These are phyloP conservation scores for Spilosoma lubricipeda DNA, from an alignment of 2,888 invertebrate genomes.

Conservation along the genomic window DNA sequence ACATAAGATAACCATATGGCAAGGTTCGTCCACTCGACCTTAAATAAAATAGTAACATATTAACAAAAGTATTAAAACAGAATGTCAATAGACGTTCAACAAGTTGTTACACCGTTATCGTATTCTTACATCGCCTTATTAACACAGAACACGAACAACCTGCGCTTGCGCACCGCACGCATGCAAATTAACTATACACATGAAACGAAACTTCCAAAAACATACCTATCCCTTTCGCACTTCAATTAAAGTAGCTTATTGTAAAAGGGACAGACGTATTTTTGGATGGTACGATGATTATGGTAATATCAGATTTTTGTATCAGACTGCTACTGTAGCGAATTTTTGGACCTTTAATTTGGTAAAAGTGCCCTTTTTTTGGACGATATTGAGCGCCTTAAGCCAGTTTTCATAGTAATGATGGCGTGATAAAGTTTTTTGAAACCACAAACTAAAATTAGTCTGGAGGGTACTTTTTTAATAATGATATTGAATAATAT, in stretches of 20 bases:
- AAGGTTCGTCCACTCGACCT: background rate
- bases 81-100: slow-evolving; percentile 55
- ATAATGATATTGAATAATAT: no score
- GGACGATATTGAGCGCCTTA: slow-evolving; percentile 29
- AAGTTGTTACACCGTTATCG: slow-evolving; percentile 64
- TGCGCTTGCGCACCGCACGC: slow-evolving; percentile 58
- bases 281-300: slow-evolving; percentile 45
- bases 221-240: slow-evolving; percentile 49
- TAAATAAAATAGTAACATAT: slow-evolving; percentile 33
- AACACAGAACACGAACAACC: slow-evolving; percentile 58
- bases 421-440: slow-evolving; percentile 37
- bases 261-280: slow-evolving; percentile 39
- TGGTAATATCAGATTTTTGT: slow-evolving; percentile 53
- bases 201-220: slow-evolving; percentile 43
- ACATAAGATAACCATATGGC: background rate
- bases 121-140: slow-evolving; percentile 68
- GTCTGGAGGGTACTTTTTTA: no score
- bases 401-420: slow-evolving; percentile 41
- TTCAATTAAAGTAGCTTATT: slow-evolving; percentile 14
- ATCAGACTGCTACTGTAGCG: slow-evolving; percentile 52
- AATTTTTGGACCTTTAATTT: slow-evolving; percentile 48
- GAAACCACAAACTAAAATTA: slow-evolving; percentile 17
- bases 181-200: slow-evolving; percentile 62
- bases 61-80: slow-evolving; percentile 44
- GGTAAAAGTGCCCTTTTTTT: slow-evolving; percentile 24